phyloP scores from a whole-genome alignment of 2,888 invertebrate genomes.

The Zaprionus lineosus region DNA sequence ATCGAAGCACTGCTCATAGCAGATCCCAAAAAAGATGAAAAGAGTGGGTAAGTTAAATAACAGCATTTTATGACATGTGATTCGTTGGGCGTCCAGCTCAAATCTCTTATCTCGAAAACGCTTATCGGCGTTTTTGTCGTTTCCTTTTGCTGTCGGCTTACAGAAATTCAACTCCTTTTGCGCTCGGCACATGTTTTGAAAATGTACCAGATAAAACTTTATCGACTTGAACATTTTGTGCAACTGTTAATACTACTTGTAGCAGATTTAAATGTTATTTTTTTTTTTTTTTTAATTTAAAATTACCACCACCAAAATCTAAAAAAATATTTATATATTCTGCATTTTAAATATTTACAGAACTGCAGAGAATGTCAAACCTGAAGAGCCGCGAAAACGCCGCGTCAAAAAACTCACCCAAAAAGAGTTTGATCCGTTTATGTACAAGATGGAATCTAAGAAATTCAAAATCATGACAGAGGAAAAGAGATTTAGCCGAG shows the following conservation, averaged over 20 bases:
- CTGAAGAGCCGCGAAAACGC: conserved; percentile 57
- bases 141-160: conserved; percentile 2
- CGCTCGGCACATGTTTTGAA: neutral
- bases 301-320: too few relatives aligned
- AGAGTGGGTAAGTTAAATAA: conserved; percentile 20
- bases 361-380: neutral
- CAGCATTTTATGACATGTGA: conserved; percentile 9
- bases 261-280: too few relatives aligned
- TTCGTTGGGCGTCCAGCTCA: conserved; percentile 9
- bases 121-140: conserved; percentile 22
- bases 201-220: neutral
- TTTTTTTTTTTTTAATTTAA: too few relatives aligned
- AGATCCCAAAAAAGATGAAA: conserved; percentile 45
- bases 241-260: neutral
- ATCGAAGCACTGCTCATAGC: conserved; percentile 63
- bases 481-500: conserved; percentile 68
- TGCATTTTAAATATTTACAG: conserved; percentile 8
- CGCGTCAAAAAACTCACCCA: conserved; percentile 63
- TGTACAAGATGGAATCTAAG: conserved; percentile 67
- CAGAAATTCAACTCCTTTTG: conserved; percentile 14
- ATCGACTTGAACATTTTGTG: neutral
- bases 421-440: conserved; percentile 68
- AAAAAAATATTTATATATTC: neutral
- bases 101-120: conserved; percentile 8
- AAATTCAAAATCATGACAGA: conserved; percentile 66